Evolutionary conservation across 2,888 invertebrate genomes (phyloP).

Genomic region (Philhelius pedissequus): DNA sequence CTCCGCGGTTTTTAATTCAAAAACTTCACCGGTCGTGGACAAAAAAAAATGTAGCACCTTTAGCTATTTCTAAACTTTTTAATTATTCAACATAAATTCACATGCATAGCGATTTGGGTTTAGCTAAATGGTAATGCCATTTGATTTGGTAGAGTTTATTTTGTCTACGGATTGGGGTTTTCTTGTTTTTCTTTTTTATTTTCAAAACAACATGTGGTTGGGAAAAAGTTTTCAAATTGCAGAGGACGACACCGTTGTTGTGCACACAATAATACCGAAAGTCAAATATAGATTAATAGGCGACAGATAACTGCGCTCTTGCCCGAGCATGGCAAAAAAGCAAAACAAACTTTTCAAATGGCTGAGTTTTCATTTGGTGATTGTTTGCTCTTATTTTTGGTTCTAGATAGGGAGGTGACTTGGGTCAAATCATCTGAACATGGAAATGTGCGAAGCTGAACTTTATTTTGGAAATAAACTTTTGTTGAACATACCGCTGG

Average conservation of each 20-base stretch:
- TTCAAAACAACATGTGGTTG: not conserved
- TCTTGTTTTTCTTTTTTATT: not conserved
- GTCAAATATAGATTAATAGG: constrained; percentile 35
- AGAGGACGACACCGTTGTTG: not conserved
- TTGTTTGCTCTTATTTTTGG: constrained; percentile 11
- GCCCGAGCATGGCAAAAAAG: constrained; percentile 5
- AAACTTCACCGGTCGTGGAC: constrained; percentile 5
- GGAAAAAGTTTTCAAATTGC: constrained; percentile 15
- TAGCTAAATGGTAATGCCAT: constrained; percentile 4
- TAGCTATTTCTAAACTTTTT: constrained; percentile 38
- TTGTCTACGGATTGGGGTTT: not conserved
- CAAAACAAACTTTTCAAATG: constrained; percentile 27
- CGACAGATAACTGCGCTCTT: not conserved
- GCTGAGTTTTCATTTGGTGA: not conserved
- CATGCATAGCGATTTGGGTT: not conserved
- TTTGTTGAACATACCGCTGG: too few species aligned
- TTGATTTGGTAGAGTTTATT: not conserved
- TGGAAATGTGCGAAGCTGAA: constrained; percentile 20
- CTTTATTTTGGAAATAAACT: constrained; percentile 19
- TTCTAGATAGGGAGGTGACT: constrained; percentile 40
- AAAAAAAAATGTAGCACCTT: not conserved
- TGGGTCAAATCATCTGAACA: constrained; percentile 17
- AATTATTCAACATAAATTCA: constrained; percentile 41
- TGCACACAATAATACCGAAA: not conserved
- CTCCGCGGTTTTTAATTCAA: not conserved